Conservation (phyloP, 2,888 invertebrate species). For the Quadroppia sp. region DNA sequence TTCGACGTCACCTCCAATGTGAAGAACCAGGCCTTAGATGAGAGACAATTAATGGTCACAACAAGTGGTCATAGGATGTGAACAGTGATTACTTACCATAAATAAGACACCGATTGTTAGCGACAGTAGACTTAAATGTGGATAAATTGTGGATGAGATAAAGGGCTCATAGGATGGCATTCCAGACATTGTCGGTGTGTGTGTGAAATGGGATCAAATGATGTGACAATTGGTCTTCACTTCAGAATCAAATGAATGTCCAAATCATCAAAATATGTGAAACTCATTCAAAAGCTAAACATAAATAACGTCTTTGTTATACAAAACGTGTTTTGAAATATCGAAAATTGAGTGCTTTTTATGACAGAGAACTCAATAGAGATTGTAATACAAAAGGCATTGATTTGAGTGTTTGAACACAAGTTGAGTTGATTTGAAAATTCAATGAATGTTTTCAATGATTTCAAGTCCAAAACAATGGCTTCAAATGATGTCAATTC, state of each 20-base stretch:
- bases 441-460: neutral
- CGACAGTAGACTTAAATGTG: constrained; percentile 35
- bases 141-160: constrained; percentile 24
- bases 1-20: constrained; percentile 38
- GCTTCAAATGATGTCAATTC: neutral
- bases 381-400: no score
- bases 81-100: neutral
- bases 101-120: constrained; percentile 37
- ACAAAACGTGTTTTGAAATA: no score
- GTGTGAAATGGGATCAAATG: neutral
- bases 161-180: constrained; percentile 19
- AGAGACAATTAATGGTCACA: neutral
- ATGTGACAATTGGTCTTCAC: neutral
- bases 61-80: neutral
- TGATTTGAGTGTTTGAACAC: no score
- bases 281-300: neutral
- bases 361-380: no score
- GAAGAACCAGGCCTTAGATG: constrained; percentile 41
- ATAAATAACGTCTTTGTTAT: neutral
- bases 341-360: no score
- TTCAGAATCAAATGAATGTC: constrained; percentile 2
- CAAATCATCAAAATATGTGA: constrained; percentile 26
- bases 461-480: neutral
- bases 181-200: neutral
- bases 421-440: no score